Percentiles rank a stretch among this genome's conserved stretches.
These are phyloP conservation scores for Egretta garzetta DNA, from an alignment of 2,113 vertebrate genomes.

Conservation along the genomic window DNA sequence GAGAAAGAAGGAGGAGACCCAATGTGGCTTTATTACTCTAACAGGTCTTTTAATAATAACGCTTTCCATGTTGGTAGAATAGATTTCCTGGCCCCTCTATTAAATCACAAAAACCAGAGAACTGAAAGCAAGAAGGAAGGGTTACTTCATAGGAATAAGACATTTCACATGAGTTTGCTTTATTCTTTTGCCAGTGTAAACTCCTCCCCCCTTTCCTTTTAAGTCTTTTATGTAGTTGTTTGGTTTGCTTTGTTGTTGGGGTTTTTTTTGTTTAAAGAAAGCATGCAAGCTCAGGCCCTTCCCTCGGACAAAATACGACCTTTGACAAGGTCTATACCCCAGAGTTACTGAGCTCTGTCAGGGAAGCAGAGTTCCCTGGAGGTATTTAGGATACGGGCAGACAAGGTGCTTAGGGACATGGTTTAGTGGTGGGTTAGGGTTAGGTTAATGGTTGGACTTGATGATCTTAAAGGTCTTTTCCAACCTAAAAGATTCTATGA, in stretches of 20 bases:
- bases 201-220: not conserved
- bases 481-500: no score
- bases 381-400: no score
- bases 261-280: not conserved
- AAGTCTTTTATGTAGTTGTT: not conserved
- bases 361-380: not conserved
- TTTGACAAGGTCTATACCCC: not conserved
- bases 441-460: no score
- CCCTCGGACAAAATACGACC: not conserved
- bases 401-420: no score
- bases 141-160: not conserved
- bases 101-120: not conserved
- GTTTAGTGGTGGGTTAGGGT: no score
- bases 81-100: not conserved
- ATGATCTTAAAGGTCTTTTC: no score
- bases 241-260: not conserved
- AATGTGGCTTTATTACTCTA: not conserved
- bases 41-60: not conserved
- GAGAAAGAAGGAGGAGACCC: not conserved
- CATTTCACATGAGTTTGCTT: not conserved
- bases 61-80: not conserved
- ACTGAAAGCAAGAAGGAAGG: not conserved
- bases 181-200: not conserved
- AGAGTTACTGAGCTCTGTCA: not conserved
- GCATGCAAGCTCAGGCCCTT: not conserved